Conservation (phyloP, 2,797 vertebrate genomes). For the Rousettus madagascariensis region DNA sequence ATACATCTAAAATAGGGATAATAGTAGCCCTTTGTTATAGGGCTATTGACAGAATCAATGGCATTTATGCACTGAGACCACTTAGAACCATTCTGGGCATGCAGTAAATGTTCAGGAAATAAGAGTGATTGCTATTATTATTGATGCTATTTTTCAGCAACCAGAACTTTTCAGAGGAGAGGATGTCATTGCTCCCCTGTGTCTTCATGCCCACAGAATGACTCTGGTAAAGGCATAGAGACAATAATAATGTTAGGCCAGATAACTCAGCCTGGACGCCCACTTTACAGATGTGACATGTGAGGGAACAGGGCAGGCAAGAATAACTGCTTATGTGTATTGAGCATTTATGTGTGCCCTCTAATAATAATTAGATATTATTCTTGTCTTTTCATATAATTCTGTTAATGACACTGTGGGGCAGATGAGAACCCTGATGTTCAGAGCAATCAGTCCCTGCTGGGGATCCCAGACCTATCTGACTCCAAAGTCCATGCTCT, state of each 20-base stretch:
- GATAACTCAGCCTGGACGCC: neutral
- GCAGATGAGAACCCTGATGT: neutral
- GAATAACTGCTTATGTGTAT: neutral
- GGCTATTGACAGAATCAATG: neutral
- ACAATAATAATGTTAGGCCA: neutral
- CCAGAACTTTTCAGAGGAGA: neutral
- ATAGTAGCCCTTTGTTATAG: neutral
- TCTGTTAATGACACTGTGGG: neutral
- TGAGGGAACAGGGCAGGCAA: neutral
- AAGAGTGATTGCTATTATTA: neutral
- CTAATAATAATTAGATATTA: neutral
- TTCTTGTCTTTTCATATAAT: neutral
- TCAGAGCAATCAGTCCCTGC: neutral
- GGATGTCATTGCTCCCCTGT: fast-evolving
- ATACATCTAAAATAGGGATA: neutral
- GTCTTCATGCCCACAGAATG: neutral
- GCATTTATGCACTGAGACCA: neutral
- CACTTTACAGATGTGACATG: no score
- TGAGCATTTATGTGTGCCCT: neutral
- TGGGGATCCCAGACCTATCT: neutral
- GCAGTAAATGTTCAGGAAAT: neutral
- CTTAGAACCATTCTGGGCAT: neutral
- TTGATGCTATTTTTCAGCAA: neutral
- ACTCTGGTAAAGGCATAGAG: neutral
- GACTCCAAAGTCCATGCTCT: neutral